Percentiles rank a stretch among this genome's conserved stretches.
These are phyloP conservation scores for Danaus chrysippus DNA, from an alignment of 2,888 invertebrate species.

Conservation along the genomic window DNA sequence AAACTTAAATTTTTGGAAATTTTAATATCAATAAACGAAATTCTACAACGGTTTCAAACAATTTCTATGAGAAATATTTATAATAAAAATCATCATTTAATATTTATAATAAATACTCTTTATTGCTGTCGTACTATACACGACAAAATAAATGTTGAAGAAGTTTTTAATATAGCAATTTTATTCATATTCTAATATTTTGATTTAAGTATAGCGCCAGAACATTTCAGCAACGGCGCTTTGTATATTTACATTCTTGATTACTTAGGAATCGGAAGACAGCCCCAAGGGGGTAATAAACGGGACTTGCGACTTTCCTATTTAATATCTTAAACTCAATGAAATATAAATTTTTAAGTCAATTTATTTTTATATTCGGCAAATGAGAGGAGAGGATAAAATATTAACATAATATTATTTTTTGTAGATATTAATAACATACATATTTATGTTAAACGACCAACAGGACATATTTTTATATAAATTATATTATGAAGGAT, in stretches of 20 bases:
- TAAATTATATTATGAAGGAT: no score
- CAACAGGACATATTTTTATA: no score
- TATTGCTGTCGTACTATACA: no score
- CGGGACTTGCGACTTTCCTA: conserved; percentile 18
- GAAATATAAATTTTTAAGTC: background rate
- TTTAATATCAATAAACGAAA: no score
- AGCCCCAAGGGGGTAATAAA: conserved; percentile 20
- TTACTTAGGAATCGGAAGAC: conserved; percentile 15
- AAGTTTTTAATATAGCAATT: background rate
- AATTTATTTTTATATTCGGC: background rate
- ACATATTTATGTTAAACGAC: background rate
- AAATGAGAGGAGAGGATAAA: background rate
- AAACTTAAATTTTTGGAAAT: no score
- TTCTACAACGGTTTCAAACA: no score
- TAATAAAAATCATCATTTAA: no score
- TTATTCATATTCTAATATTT: background rate
- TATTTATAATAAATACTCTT: no score
- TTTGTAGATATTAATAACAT: background rate
- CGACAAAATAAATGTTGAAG: no score
- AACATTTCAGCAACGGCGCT: conserved; percentile 13
- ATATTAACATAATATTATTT: no score
- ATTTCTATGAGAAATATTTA: no score
- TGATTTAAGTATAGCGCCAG: background rate
- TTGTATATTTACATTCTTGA: conserved; percentile 23
- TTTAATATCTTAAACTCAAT: conserved; percentile 21